Base-by-base conservation (phyloP, 2,113 vertebrate genomes). In the Trematocara unimaculatum region DNA sequence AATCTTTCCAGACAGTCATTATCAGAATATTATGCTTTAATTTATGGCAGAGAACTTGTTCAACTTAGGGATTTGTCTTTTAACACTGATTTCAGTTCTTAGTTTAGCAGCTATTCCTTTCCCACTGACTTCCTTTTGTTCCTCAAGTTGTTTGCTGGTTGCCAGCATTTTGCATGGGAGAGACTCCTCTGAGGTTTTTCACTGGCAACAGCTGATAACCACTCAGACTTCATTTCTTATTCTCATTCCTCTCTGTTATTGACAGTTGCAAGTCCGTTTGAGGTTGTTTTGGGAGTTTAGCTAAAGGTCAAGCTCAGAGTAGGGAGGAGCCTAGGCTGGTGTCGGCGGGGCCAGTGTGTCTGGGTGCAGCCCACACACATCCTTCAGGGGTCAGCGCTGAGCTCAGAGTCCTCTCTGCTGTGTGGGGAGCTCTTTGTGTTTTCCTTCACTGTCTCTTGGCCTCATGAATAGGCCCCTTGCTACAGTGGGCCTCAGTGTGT, bases 331-430 rank as follows among this genome's bases (percentile, higher is more conserved):
- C 56, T 78, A 83, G 79, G 79, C 29, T 40, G 3, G 77, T 85
- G 85, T 94, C 29, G 93, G 92, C 79, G 85, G 88, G 85, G 64
- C 85, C 86, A 79, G 87, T 62, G 93, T 92, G 93, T 93, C 92
- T 93, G 91, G 91, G 88, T 83, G 83, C 95, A 90, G 92, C 96
- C 96, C 93, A 94, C 95, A 95, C 95, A 91, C 94, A 95, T 94
- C 95, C 94, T 95, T 93, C 93, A 92, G 92, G 89, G 94, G 93
- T 95, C 95, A 96, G 88, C 83, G 88, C 87, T 88, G 92, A 92
- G 93, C 89, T 91, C 87, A 88, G 84, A 58, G 84, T 84, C 67
- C 82, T 87, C 87, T 90, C 35, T 72, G 15, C 53, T 80, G 78
- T 93, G 92, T 93, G 88, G 93, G 87, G 86, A 87, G 86, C 85